Evolutionary conservation across 2,113 vertebrate species (phyloP), one percentile per base, ranked within the genome.

Genomic region (Rhodinocichla rosea): DNA sequence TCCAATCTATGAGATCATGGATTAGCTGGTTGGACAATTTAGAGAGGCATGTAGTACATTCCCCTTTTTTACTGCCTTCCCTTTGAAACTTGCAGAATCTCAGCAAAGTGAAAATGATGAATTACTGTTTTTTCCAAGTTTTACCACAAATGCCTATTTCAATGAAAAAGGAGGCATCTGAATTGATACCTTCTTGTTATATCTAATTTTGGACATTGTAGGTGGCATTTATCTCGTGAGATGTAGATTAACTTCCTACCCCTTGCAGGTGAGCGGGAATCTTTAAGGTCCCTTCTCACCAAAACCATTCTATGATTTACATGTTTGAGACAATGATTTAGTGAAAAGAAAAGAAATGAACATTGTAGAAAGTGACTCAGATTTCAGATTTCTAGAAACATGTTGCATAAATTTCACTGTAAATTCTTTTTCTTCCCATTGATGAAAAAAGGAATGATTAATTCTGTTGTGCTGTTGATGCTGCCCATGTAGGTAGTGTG

Each of bases 1-100:
- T 97, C 96, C 96, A 96, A 91, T 96, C 93, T 93, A 89, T 97
- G 96, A 97, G 92, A 85, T 97, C 94, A 97, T 96, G 87, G 84
- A 89, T 95, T 96, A 94, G 78, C 87, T 97, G 73, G 74, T 69
- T 77, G 85, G 84, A 91, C 94, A 89, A 92, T 89, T 86, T 92
- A 90, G 70, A 73, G 92, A 73, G 44, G n/a, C 65, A 68, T 82
- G 69, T 83, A 88, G 73, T 80, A 78, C 56, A 3, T 91, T 93
- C 52, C 33, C n/a, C 60, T 70, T 82, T 77, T 63, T 65, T 90
- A 10, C 44, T 74, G 63, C 44, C 21, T 74, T 83, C 30, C 77
- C 37, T 89, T 86, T 87, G 67, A 92, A 95, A 78, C 78, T 39
- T 94, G 69, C 27, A 80, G 87, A 52, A 83, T 84, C 44, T 92